These are phyloP conservation scores for Clupea harengus DNA, from an alignment of 2,113 vertebrate genomes.

Conservation along the genomic window DNA sequence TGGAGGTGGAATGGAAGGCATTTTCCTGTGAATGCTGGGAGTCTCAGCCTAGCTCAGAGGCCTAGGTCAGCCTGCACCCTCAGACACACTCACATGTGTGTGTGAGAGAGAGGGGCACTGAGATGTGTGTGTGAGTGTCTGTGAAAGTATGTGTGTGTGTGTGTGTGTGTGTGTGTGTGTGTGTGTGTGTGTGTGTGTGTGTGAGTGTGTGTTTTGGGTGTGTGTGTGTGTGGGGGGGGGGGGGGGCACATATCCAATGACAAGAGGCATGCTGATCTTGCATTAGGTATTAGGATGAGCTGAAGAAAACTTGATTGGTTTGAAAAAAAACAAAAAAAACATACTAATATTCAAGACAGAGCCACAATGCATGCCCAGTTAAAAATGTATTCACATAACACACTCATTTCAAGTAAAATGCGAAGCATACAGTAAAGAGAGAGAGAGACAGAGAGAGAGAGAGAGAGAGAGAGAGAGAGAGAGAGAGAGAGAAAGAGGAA, in stretches of 20 bases:
- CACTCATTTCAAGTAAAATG: neutral
- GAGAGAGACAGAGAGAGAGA: neutral
- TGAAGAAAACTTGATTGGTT: no score
- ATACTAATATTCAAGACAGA: no score
- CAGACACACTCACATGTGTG: slow-evolving; percentile 40
- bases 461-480: neutral
- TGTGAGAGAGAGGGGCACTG: neutral
- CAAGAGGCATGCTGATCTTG: neutral
- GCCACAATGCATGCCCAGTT: no score
- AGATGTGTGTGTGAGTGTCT: slow-evolving; percentile 23
- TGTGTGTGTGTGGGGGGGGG: neutral
- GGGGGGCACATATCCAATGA: no score
- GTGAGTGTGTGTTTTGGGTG: neutral
- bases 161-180: slow-evolving; percentile 27
- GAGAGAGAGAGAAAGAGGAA: neutral
- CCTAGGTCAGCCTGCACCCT: slow-evolving; percentile 56
- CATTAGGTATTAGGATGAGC: neutral
- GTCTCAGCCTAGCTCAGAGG: slow-evolving; percentile 62
- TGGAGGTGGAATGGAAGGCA: slow-evolving; percentile 74
- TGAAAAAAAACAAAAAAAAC: no score
- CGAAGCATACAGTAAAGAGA: neutral
- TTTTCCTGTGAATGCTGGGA: slow-evolving; percentile 75
- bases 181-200: slow-evolving; percentile 4
- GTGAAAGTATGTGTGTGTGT: slow-evolving; percentile 14
- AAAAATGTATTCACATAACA: neutral